A percentile compares a stretch with the other conserved stretches of the same genome.
phyloP scores from a whole-genome alignment of 2,113 vertebrate genomes.

The Grantiella picta region DNA sequence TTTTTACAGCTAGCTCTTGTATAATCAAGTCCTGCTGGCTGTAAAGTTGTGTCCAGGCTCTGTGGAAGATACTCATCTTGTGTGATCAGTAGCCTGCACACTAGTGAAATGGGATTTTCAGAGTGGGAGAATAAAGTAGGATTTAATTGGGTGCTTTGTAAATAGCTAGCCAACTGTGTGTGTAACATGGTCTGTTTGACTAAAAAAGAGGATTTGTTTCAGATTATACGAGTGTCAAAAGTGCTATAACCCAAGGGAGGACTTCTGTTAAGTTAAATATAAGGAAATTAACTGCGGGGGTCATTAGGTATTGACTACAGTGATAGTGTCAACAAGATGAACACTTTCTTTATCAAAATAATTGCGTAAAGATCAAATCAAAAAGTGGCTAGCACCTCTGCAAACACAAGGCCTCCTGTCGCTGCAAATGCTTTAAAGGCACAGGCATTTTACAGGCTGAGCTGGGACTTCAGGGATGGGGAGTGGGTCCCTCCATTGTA shows the following conservation, averaged over 20 bases:
- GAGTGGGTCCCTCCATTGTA: neutral
- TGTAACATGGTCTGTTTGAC: conserved; percentile 69
- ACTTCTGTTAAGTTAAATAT: conserved; percentile 70
- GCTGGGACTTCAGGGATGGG: neutral
- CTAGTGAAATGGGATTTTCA: conserved; percentile 66
- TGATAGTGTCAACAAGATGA: conserved; percentile 43
- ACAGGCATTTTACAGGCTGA: neutral
- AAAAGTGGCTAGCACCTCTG: neutral
- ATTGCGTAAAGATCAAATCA: neutral
- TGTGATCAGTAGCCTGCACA: conserved; percentile 41
- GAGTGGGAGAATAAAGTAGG: conserved; percentile 74
- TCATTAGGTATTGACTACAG: conserved; percentile 28
- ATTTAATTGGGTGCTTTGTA: conserved; percentile 81
- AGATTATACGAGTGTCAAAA: conserved; percentile 72
- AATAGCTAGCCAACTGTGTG: conserved; percentile 74
- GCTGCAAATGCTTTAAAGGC: neutral
- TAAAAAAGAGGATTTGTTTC: conserved; percentile 75
- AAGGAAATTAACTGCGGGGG: conserved; percentile 55
- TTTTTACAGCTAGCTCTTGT: neutral
- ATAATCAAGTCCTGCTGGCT: neutral
- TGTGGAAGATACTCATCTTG: conserved; percentile 43
- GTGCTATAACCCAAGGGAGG: conserved; percentile 60
- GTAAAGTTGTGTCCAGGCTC: neutral
- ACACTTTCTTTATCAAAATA: conserved; percentile 34
- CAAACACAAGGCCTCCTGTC: neutral